Evolutionary conservation across 2,113 vertebrate species (phyloP).

Genomic region (Anoura caudifer): DNA sequence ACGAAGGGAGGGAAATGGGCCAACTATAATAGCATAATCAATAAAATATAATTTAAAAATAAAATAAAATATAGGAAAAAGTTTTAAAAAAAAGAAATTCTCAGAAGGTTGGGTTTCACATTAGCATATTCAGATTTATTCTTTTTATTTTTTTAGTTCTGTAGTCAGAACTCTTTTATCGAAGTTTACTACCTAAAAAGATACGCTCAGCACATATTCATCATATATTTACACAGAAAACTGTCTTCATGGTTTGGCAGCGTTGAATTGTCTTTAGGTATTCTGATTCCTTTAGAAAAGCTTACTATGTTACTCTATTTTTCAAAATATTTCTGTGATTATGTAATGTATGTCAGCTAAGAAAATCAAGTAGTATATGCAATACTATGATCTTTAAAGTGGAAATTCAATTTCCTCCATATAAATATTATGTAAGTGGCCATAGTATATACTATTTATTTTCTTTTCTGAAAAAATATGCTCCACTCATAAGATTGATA

Average conservation of each 20-base stretch:
- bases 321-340: slow-evolving; percentile 1
- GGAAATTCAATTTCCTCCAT: neutral
- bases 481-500: neutral
- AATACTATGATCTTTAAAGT: neutral
- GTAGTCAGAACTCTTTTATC: neutral
- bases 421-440: neutral
- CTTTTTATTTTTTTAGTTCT: neutral
- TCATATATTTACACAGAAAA: neutral
- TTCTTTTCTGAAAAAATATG: neutral
- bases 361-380: neutral
- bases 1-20: too few relatives aligned
- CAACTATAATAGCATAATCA: too few relatives aligned
- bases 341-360: neutral
- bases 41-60: too few relatives aligned
- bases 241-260: neutral
- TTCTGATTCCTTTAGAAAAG: neutral
- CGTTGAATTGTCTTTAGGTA: neutral
- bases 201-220: neutral
- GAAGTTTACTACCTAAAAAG: neutral
- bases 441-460: neutral
- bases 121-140: neutral
- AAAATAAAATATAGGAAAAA: too few relatives aligned
- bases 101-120: neutral
- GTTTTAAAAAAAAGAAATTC: too few relatives aligned
- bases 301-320: neutral